A percentile compares a stretch with the other conserved stretches of the same genome.
Evolutionary conservation across 2,113 vertebrate genomes (phyloP).

Genomic region (Climacteris rufus): DNA sequence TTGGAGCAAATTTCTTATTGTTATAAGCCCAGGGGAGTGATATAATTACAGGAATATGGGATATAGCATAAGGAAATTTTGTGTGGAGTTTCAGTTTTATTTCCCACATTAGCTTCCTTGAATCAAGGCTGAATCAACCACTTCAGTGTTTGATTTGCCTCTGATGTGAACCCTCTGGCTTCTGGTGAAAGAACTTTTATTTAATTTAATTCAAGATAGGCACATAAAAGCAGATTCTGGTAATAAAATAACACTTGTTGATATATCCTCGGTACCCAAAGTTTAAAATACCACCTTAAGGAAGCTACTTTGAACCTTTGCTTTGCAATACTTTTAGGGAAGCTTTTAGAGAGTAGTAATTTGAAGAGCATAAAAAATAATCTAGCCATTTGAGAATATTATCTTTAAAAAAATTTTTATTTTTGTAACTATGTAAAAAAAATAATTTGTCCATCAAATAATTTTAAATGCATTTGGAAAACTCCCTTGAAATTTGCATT

Average conservation of each 20-base stretch:
- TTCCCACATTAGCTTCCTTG: neutral
- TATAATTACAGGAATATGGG: neutral
- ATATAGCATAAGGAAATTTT: neutral
- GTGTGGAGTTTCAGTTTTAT: neutral
- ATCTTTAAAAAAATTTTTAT: neutral
- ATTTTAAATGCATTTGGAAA: neutral
- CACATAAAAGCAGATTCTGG: neutral
- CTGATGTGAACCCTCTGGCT: neutral
- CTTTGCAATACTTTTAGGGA: neutral
- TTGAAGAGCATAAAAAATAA: neutral
- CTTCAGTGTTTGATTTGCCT: neutral
- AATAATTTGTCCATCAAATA: neutral
- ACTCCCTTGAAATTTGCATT: neutral
- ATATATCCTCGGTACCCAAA: neutral
- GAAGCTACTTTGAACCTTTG: neutral
- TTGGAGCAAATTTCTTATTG: neutral
- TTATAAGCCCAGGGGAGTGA: neutral
- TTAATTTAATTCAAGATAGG: neutral
- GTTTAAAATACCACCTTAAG: neutral
- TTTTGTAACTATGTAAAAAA: neutral
- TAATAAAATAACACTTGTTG: neutral
- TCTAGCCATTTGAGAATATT: neutral
- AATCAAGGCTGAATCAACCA: neutral
- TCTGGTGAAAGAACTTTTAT: neutral
- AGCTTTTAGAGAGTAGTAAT: neutral